Evolutionary conservation across 2,113 vertebrate genomes (phyloP).

Genomic region (Hepsetus odoe): DNA sequence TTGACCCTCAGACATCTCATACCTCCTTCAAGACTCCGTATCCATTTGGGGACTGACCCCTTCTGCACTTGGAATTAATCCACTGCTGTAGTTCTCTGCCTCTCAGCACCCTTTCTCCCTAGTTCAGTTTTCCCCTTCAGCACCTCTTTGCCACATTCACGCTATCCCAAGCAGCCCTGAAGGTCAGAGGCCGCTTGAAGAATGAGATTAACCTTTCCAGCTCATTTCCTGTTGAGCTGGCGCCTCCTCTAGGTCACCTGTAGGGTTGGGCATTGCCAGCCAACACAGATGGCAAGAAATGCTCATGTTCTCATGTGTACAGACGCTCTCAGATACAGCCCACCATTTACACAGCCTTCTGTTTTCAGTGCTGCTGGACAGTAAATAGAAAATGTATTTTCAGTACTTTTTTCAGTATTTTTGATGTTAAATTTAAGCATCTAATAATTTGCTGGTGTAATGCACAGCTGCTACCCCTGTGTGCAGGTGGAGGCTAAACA

Average conservation of each 20-base stretch:
- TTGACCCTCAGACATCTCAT: background rate
- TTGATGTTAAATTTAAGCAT: background rate
- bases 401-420: background rate
- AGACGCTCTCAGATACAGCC: background rate
- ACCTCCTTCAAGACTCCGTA: background rate
- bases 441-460: background rate
- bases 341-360: background rate
- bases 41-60: conserved; percentile 20
- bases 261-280: background rate
- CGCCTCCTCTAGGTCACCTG: conserved; percentile 15
- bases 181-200: conserved; percentile 28
- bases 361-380: background rate
- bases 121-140: conserved; percentile 24
- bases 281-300: conserved; percentile 16
- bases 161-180: background rate
- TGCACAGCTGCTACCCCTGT: conserved; percentile 36
- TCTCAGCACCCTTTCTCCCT: background rate
- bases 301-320: background rate
- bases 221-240: conserved; percentile 35
- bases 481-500: conserved; percentile 87
- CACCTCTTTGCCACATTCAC: conserved; percentile 5
- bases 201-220: conserved; percentile 15
- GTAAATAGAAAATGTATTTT: background rate
- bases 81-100: background rate
- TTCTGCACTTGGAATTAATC: conserved; percentile 12